A percentile compares a stretch with the other conserved stretches of the same genome.
Conservation (phyloP, 2,113 vertebrate genomes). For the Eurystomus gularis region DNA sequence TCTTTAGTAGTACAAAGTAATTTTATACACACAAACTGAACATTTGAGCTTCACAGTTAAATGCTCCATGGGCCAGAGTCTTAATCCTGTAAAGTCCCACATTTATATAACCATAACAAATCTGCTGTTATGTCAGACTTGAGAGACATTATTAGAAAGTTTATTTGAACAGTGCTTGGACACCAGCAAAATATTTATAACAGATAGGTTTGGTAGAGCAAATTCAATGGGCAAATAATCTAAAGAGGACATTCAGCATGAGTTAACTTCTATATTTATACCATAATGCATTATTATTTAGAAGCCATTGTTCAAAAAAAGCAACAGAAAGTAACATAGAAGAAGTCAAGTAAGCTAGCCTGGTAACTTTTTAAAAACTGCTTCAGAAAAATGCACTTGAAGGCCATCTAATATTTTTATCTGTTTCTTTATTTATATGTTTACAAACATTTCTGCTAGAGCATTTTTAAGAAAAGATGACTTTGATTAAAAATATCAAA, state of each 20-base stretch:
- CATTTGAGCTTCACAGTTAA: neutral
- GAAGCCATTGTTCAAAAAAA: neutral
- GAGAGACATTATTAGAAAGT: slow-evolving; percentile 55
- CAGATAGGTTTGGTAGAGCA: neutral
- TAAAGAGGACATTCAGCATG: neutral
- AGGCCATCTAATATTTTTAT: neutral
- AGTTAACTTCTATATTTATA: neutral
- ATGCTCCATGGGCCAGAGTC: neutral
- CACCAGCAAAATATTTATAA: slow-evolving; percentile 70
- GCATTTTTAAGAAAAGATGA: neutral
- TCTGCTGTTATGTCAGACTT: slow-evolving; percentile 37
- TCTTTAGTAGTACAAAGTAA: neutral
- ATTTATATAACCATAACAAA: slow-evolving; percentile 55
- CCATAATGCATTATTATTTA: neutral
- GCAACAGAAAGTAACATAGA: neutral
- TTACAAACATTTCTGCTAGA: neutral
- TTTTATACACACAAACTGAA: neutral
- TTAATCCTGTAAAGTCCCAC: slow-evolving; percentile 10
- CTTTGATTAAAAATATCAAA: neutral
- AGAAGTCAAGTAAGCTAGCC: neutral
- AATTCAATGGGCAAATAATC: slow-evolving; percentile 23
- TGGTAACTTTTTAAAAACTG: neutral
- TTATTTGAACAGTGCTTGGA: slow-evolving; percentile 60
- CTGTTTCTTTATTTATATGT: neutral
- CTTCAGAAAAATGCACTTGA: neutral